phyloP scores from a whole-genome alignment of 1,140 invertebrate genomes.

The Cyclina sinensis region DNA sequence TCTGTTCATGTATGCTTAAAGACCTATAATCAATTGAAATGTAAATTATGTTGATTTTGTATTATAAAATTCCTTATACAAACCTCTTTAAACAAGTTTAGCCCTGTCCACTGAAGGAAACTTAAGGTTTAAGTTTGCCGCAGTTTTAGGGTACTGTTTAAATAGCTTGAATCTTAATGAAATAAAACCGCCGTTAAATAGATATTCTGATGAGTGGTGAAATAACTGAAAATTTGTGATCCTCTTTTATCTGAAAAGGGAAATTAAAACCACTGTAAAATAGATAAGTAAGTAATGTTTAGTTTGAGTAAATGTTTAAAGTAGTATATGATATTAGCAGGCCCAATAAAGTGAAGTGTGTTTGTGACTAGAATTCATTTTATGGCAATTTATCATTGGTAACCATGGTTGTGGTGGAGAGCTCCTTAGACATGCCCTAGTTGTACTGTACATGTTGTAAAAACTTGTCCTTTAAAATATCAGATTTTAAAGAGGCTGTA shows the following conservation, averaged over 20 bases:
- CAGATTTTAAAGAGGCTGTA: too few relatives aligned
- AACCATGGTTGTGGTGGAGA: neutral
- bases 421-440: neutral
- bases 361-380: neutral
- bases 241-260: neutral
- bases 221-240: neutral
- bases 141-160: neutral
- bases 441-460: neutral
- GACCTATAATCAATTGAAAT: constrained; percentile 43
- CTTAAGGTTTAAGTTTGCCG: neutral
- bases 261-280: neutral
- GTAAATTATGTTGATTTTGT: constrained; percentile 57
- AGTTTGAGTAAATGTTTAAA: neutral
- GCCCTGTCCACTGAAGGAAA: constrained; percentile 29
- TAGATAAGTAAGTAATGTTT: neutral
- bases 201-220: neutral
- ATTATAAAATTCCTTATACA: constrained; percentile 38
- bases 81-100: constrained; percentile 35
- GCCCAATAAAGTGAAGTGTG: neutral
- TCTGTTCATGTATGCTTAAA: constrained; percentile 37
- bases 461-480: too few relatives aligned
- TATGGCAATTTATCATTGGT: constrained; percentile 19
- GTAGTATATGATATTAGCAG: neutral
- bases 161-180: too few relatives aligned
- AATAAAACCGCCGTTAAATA: neutral